These are phyloP conservation scores for Cabera pusaria DNA, from an alignment of 2,888 invertebrate species.

Conservation along the genomic window DNA sequence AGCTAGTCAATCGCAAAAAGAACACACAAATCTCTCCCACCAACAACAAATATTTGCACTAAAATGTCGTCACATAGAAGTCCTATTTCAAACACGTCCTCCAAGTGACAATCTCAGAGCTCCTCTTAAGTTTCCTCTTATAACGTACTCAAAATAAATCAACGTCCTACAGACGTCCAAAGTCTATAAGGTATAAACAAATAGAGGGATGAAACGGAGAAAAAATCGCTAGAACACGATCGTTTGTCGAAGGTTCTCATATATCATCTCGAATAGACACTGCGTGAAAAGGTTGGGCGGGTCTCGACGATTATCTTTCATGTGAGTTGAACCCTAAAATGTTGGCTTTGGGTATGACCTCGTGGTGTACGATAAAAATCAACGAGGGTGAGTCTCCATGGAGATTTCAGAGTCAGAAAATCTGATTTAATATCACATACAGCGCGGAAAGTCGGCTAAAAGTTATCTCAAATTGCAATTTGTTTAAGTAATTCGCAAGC, in stretches of 20 bases:
- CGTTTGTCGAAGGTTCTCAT: slow-evolving; percentile 18
- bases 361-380: slow-evolving; percentile 16
- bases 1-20: too few relatives aligned
- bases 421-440: too few relatives aligned
- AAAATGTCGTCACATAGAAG: too few relatives aligned
- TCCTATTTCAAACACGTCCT: too few relatives aligned
- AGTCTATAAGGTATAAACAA: slow-evolving; percentile 20
- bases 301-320: slow-evolving; percentile 24
- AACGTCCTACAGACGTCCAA: slow-evolving; percentile 10
- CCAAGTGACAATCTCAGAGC: too few relatives aligned
- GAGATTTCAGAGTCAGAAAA: too few relatives aligned
- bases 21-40: neutral
- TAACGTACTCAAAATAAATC: slow-evolving; percentile 19
- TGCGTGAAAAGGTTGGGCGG: slow-evolving; percentile 33
- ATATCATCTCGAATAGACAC: slow-evolving; percentile 32
- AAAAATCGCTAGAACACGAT: slow-evolving; percentile 21
- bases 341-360: slow-evolving; percentile 20
- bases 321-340: slow-evolving; percentile 31
- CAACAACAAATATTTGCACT: slow-evolving; percentile 4
- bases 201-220: slow-evolving; percentile 7
- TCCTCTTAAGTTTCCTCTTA: neutral
- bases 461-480: too few relatives aligned
- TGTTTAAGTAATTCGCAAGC: slow-evolving; percentile 1
- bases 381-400: too few relatives aligned
- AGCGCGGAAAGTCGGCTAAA: too few relatives aligned